phyloP scores from a whole-genome alignment of 2,797 vertebrate species.

The Lagodon rhomboides region DNA sequence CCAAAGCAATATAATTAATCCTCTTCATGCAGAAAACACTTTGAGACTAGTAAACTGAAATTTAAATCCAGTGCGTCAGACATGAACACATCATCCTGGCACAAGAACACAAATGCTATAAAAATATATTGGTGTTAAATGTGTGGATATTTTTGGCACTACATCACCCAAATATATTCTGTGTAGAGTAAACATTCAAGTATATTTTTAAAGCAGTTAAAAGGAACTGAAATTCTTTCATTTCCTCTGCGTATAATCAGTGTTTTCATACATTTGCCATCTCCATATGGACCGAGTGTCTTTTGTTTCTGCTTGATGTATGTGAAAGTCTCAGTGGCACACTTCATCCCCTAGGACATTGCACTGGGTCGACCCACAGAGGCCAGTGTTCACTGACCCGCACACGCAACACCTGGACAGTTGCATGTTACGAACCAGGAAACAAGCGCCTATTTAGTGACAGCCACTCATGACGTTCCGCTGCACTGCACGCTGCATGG shows the following conservation, averaged over 20 bases:
- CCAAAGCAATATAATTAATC: too few species aligned
- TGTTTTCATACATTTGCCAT: constrained; percentile 32
- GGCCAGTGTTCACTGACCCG: constrained; percentile 70
- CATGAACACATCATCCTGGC: too few species aligned
- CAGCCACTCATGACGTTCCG: constrained; percentile 33
- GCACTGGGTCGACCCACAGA: constrained; percentile 46
- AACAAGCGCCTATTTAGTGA: constrained; percentile 45
- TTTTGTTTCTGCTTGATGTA: constrained; percentile 56
- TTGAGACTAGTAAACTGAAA: too few species aligned
- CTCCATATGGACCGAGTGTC: constrained; percentile 38
- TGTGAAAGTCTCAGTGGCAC: constrained; percentile 43
- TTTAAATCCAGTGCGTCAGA: too few species aligned
- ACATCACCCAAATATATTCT: neutral
- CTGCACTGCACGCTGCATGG: constrained; percentile 1
- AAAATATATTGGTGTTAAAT: neutral
- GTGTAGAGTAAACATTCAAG: neutral
- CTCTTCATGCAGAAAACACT: too few species aligned
- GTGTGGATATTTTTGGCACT: neutral
- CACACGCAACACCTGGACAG: constrained; percentile 75
- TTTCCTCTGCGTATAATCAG: constrained; percentile 1
- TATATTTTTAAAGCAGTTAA: neutral
- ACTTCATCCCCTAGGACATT: constrained; percentile 54
- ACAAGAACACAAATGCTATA: too few species aligned
- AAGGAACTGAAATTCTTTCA: neutral
- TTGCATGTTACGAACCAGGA: constrained; percentile 56